Percentiles rank a stretch among this genome's conserved stretches.
These are phyloP conservation scores for Drosophila melanosoma DNA, from an alignment of 2,888 invertebrate species.

Conservation along the genomic window DNA sequence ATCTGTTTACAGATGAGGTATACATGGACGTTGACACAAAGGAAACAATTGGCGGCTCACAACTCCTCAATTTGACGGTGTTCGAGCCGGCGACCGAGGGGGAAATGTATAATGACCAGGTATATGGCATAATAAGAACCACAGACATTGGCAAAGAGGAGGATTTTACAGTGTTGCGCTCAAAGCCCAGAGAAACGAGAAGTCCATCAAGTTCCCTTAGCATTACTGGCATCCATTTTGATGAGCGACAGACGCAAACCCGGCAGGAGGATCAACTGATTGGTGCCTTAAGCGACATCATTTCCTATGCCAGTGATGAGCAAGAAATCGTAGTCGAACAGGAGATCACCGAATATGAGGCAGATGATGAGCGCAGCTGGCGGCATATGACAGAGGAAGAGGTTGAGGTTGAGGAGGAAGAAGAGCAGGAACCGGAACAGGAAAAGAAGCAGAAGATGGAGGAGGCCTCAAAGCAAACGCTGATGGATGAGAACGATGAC, in stretches of 20 bases:
- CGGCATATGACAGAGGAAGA: neutral
- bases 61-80: constrained; percentile 16
- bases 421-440: neutral
- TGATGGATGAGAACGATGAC: neutral
- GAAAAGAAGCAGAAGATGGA: neutral
- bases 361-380: constrained; percentile 45
- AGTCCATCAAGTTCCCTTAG: neutral
- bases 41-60: neutral
- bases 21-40: neutral
- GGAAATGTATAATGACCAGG: fast-evolving
- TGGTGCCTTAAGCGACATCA: constrained; percentile 19
- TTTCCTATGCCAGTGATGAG: neutral
- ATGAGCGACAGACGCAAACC: constrained; percentile 23
- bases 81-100: neutral
- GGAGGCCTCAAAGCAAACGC: neutral
- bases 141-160: constrained; percentile 36
- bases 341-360: constrained; percentile 40
- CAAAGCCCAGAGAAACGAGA: neutral
- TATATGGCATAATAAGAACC: constrained; percentile 39
- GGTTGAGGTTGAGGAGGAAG: neutral
- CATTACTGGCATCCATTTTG: constrained; percentile 41
- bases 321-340: neutral
- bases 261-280: constrained; percentile 27
- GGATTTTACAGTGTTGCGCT: constrained; percentile 27
- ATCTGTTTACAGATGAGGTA: constrained; percentile 13